Evolutionary conservation across 2,888 invertebrate species (phyloP).

Genomic region (Acleris sparsana): DNA sequence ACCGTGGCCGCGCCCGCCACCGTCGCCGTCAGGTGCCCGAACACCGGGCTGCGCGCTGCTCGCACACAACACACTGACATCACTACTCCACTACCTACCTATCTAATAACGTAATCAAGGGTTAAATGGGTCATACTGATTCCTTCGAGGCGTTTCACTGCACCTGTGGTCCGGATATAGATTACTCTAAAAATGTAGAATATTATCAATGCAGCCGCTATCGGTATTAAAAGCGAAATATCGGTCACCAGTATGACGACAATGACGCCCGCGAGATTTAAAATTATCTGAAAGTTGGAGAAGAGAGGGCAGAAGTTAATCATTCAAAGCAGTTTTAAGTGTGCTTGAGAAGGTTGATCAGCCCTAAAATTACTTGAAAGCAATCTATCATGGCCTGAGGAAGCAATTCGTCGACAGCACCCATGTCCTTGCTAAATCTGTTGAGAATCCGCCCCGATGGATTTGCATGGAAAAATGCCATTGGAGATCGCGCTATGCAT

Average conservation of each 20-base stretch:
- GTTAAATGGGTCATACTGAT: constrained; percentile 78
- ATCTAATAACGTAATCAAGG: too few relatives aligned
- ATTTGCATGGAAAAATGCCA: constrained; percentile 91
- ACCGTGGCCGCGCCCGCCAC: constrained; percentile 92
- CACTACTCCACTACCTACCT: too few relatives aligned
- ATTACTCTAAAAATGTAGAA: constrained; percentile 85
- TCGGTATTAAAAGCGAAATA: constrained; percentile 72
- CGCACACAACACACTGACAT: neutral
- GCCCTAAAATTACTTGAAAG: constrained; percentile 71
- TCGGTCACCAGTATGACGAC: constrained; percentile 87
- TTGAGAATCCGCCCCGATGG: constrained; percentile 91
- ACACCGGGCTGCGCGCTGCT: constrained; percentile 92
- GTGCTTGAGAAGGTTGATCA: too few relatives aligned
- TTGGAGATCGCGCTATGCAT: constrained; percentile 76
- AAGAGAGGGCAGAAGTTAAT: neutral
- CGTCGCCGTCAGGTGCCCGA: constrained; percentile 91
- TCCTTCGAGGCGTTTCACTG: constrained; percentile 87
- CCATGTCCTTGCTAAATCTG: constrained; percentile 94
- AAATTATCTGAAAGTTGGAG: constrained; percentile 85
- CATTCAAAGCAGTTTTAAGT: neutral
- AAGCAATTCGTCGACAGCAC: constrained; percentile 90
- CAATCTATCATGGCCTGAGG: constrained; percentile 90
- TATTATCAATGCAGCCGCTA: constrained; percentile 82
- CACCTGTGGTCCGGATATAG: constrained; percentile 87
- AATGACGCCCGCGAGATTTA: constrained; percentile 90